phyloP scores from a whole-genome alignment of 1,140 invertebrate species.

The Maniola jurtina region DNA sequence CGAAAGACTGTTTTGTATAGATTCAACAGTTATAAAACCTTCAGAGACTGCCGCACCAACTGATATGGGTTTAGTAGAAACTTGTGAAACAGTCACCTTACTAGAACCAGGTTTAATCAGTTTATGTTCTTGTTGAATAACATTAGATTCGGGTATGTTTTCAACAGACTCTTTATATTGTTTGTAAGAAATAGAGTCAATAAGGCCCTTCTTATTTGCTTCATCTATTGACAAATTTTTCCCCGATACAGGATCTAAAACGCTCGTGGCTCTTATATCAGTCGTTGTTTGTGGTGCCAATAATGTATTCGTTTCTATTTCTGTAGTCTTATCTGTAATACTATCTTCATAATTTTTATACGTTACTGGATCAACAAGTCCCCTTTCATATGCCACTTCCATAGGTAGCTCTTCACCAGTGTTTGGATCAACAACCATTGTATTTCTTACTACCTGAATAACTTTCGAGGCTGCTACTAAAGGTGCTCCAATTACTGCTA shows the following conservation, averaged over 20 bases:
- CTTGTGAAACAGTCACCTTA: constrained; percentile 16
- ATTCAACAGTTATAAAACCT: constrained; percentile 70
- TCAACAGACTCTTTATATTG: background rate
- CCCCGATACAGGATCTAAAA: constrained; percentile 47
- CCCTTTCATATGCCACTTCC: constrained; percentile 89
- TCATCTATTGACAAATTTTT: constrained; percentile 44
- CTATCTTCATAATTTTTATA: constrained; percentile 80
- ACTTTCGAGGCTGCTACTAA: constrained; percentile 83
- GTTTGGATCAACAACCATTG: constrained; percentile 87
- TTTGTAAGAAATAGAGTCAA: constrained; percentile 30
- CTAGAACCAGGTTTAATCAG: constrained; percentile 15
- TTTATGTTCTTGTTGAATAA: constrained; percentile 5
- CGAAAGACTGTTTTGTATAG: constrained; percentile 61
- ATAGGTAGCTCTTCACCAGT: constrained; percentile 87
- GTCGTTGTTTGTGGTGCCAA: constrained; percentile 24
- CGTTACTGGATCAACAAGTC: constrained; percentile 84
- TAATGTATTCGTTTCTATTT: constrained; percentile 79
- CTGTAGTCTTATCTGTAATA: constrained; percentile 54
- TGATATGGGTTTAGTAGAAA: constrained; percentile 50
- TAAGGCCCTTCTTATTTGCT: constrained; percentile 41
- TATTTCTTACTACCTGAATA: constrained; percentile 72
- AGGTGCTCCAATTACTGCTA: constrained; percentile 85
- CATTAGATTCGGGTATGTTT: background rate
- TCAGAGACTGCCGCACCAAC: constrained; percentile 69
- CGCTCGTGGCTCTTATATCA: constrained; percentile 32